Evolutionary conservation across 2,113 vertebrate genomes (phyloP), one percentile per base, ranked within the genome.

Genomic region (Myrmophylax atrothorax): DNA sequence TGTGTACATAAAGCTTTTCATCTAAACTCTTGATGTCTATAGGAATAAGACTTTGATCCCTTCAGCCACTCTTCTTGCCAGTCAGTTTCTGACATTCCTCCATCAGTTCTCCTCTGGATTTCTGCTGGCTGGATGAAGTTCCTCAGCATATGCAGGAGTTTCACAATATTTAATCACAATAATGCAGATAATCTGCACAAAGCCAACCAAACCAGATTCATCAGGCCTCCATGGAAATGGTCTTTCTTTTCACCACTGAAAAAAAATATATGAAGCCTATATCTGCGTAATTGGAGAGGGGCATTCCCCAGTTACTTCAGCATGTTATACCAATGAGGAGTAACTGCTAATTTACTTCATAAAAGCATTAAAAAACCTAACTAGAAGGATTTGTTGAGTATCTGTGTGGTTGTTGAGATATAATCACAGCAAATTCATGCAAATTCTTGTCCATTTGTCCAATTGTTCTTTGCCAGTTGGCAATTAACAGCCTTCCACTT

Each of bases 81-180:
- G 22, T 60, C 67, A 72, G 23, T 66, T 56, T 66, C 81, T 68
- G 44, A 62, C 55, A 38, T 60, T 93, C 28, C 40, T 91, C 38
- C 29, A 28, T 84, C 49, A 70, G 0, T 64, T 23, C 26, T 84
- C 15, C 40, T 89, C 37, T 83, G 67, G 25, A 53, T 82, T 94
- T 94, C 46, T 80, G 62, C 78, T 73, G 26, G 28, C 66, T 89
- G 74, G 14, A 56, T 93, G 49, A 95, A 86, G 78, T 62, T 74
- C 42, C 18, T 83, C 42, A 67, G 35, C 5, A 3, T 37, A 44
- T 37, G 50, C 47, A 70, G 59, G 42, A 69, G 12, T 62, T 53
- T 85, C 4, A 0, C 22, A 75, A n/a, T 6, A 40, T 8, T 7
- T 66, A 66, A 40, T 64, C 33, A 75, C 47, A 86, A 14, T 26